Base-by-base conservation (phyloP, 2,888 invertebrate species). In the Silvanus unidentatus region DNA sequence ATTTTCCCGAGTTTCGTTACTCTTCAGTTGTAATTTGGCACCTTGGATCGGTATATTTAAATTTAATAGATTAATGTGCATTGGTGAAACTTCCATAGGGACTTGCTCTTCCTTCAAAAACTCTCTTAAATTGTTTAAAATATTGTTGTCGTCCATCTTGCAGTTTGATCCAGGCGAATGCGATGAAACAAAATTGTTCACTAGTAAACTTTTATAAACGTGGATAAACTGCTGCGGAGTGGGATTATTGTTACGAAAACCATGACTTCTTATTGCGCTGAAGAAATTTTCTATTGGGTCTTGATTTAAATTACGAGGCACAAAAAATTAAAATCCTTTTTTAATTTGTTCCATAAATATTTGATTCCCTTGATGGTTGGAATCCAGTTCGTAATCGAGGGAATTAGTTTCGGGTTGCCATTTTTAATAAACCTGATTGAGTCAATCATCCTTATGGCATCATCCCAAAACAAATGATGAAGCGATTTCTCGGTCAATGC, bases 271-370 rank as follows among this genome's bases (percentile, higher is more conserved):
- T 29, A 55, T 45, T 14, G 43, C 27, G 9, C 48, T 50, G 44
- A 58, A 58, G 40, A 52, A 53, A 39, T 51, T 54, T 48, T 54
- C 55, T 10, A 58, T 12, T 1, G 51, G 51, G 40, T 58, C 56
- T 39, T 54, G 54, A 34, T 55, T 55, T 0, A 52, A 41, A 43
- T 34, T 44, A 32, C 54, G 11, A 45, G 36, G 14, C 12, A 41
- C 4, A 56, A 16, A 44, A 49, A 51, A 15, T 50, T 40, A 37
- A 49, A 51, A 34, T 13, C 12, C 12, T 41, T 47, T 2, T 43
- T 16, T 13, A 53, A 40, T 15, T 47, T 52, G 36, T 41, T 43
- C 40, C 43, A 48, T n/a, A 52, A 13, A 29, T 40, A 40, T 32
- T 45, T 35, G 13, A 57, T 39, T 22, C 45, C 45, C 40, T 47